Base-by-base conservation (phyloP, 2,888 invertebrate species). In the Himalopsyche kuldschensis region DNA sequence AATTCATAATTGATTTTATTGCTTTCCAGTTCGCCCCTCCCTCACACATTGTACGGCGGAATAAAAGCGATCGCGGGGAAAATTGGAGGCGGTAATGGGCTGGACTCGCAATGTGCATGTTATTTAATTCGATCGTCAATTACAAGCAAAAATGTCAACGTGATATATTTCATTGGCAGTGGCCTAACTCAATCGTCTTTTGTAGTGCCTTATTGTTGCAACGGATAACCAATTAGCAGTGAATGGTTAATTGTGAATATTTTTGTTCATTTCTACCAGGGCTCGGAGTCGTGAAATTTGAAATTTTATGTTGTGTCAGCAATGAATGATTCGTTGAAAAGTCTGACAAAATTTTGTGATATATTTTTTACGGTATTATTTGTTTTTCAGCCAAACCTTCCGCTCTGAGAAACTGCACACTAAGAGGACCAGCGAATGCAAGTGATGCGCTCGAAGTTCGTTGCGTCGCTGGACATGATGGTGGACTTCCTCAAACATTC, bases 391-490 rank as follows among this genome's bases (percentile, higher is more conserved):
- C 96, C 32, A 96, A 96, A 87, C 97, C 97, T 31, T 94, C 95
- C 84, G 94, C 97, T 1, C 93, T 97, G 87, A 94, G 95, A 86
- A 97, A 97, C 91, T 97, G 97, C 90, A 97, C 97, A 31, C 92
- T 97, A 75, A 94, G 95, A 88, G 93, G 94, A 75, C 94, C 95
- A 78, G 90, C 92, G 79, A 91, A 90, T 87, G 89, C 91, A 88
- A 90, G 91, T 88, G 89, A 91, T 87, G 92, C 93, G 91, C 90
- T 97, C 88, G 95, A 96, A 88, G 94, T 97, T 84, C 96, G 96
- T 87, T 97, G 97, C 89, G 94, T 96, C 84, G 94, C 96, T 0
- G 97, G 97, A 75, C 97, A 97, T 89, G 97, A 97, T 88, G 97
- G 97, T 1, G 97, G 97, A 0, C 92, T 97, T 84, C 95, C 96